phyloP scores from a whole-genome alignment of 2,888 invertebrate species.

The Dinocampus coccinellae region DNA sequence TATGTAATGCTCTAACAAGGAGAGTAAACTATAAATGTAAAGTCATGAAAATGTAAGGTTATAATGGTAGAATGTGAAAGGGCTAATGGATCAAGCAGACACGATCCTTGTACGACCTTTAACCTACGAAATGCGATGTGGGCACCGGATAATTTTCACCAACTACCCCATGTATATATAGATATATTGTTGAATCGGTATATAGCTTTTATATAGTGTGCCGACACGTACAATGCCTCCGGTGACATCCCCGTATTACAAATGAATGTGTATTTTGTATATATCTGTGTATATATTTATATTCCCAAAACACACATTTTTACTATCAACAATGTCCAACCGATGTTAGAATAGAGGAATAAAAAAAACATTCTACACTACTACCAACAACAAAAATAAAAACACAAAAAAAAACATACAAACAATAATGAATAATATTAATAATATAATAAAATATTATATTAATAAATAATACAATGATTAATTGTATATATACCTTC shows the following conservation, averaged over 20 bases:
- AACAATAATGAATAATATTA: too few species aligned
- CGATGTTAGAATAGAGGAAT: not conserved
- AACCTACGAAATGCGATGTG: not conserved
- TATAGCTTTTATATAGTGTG: too few species aligned
- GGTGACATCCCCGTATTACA: not conserved
- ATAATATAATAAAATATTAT: too few species aligned
- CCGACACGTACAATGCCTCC: not conserved
- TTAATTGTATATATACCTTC: slow-evolving; percentile 80
- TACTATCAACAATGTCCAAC: not conserved
- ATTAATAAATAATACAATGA: not conserved
- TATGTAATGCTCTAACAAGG: not conserved
- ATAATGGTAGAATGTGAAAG: not conserved
- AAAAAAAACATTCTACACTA: not conserved
- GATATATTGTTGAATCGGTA: too few species aligned
- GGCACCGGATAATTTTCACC: not conserved
- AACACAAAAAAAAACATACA: too few species aligned
- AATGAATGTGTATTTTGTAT: not conserved
- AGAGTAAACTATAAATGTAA: not conserved
- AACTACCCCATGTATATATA: not conserved
- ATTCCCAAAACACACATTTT: not conserved
- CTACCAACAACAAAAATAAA: not conserved
- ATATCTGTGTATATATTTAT: too few species aligned
- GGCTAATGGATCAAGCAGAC: not conserved
- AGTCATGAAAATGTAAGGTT: not conserved
- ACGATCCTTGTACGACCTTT: not conserved